Conservation (phyloP, 2,888 invertebrate genomes). For the Lumbricus terrestris region DNA sequence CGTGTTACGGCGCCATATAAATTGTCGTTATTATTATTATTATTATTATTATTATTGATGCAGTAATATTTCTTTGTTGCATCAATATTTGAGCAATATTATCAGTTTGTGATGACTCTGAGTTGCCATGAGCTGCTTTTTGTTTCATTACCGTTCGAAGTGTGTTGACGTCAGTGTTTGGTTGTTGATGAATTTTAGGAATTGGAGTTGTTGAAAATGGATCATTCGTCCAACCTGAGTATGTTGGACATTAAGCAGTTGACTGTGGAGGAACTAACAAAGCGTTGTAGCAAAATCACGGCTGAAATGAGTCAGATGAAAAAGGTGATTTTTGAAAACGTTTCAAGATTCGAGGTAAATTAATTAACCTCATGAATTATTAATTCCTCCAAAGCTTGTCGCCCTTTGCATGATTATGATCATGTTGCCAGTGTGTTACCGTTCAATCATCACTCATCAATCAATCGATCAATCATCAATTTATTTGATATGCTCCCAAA, state of each 20-base stretch:
- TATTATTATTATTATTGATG: too few relatives aligned
- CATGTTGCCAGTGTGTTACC: too few relatives aligned
- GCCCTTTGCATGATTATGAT: too few relatives aligned
- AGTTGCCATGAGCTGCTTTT: neutral
- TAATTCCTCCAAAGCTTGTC: neutral
- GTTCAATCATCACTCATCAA: too few relatives aligned
- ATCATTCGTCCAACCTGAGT: neutral
- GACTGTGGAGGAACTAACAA: neutral
- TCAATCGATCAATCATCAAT: too few relatives aligned
- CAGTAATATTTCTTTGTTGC: neutral
- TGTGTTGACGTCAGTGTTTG: neutral
- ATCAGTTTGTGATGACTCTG: neutral
- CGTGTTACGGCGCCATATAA: too few relatives aligned
- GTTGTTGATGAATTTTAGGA: neutral
- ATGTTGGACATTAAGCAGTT: neutral
- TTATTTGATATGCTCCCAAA: neutral
- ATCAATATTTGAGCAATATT: neutral
- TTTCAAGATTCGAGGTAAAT: too few relatives aligned
- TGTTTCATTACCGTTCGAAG: too few relatives aligned
- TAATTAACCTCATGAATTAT: neutral
- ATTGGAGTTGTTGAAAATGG: conserved; percentile 4
- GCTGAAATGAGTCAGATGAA: neutral
- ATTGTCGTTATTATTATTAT: too few relatives aligned
- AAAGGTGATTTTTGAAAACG: neutral
- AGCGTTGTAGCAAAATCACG: neutral